Base-by-base conservation (phyloP, 2,888 invertebrate genomes). In the Leptarthrus brevirostris region DNA sequence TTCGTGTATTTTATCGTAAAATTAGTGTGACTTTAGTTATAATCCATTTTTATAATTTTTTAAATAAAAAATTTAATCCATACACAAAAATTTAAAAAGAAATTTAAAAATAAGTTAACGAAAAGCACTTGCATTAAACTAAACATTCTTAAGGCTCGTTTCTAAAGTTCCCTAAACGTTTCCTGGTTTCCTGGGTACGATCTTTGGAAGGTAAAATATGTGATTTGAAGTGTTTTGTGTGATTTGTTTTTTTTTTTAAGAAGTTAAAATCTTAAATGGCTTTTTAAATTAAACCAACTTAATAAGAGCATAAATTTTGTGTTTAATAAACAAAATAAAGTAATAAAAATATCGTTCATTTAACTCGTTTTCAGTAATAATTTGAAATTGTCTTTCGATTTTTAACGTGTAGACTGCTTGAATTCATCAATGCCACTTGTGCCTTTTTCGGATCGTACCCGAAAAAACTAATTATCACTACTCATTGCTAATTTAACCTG, bases 391-490 rank as follows among this genome's bases (percentile, higher is more conserved):
- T n/a, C 5, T 54, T 24, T 49, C 5, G n/a, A 47, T 26, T 26
- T n/a, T 49, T 66, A 49, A 26, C 49, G 20, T 49, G 6, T 2
- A 52, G 16, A 69, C 30, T 52, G 30, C 30, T 36, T 22, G 47
- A 12, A 24, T 22, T 74, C 36, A 44, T 71, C 54, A 71, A 71
- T 36, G 22, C 14, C 75, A 74, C 79, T 79, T 78, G 79, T 80
- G 80, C 82, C 83, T 82, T 84, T 83, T 82, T 83, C 78, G 83
- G 85, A 85, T 85, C 85, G 85, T 85, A 85, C 85, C 85, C 83
- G 79, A 83, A 82, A 81, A 80, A 80, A 66, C 26, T 44, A 58
- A 26, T 74, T 52, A 53, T 69, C 16, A 30, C 34, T 72, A 34
- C 12, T 58, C 20, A 34, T 58, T 6, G n/a, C 30, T 34, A 36